Evolutionary conservation across 1,140 invertebrate genomes (phyloP).

Genomic region (Schlechtendalia chinensis): DNA sequence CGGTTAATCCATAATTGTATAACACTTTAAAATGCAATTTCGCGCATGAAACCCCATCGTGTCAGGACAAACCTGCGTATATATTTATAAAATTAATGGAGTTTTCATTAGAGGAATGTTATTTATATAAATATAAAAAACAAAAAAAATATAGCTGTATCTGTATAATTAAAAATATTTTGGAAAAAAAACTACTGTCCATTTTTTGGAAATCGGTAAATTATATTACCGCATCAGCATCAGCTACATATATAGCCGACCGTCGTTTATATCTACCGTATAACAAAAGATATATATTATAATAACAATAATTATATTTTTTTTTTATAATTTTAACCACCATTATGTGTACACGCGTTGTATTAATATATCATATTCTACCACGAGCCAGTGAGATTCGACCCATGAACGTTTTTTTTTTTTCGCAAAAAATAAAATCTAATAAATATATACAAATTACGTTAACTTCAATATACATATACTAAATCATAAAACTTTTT

Average conservation of each 20-base stretch:
- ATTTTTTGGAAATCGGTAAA: slow-evolving; percentile 12
- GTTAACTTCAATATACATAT: too few relatives aligned
- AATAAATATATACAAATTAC: too few relatives aligned
- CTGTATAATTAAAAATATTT: slow-evolving; percentile 19
- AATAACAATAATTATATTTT: not conserved
- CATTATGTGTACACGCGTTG: not conserved
- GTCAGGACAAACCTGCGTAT: not conserved
- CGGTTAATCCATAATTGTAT: slow-evolving; percentile 43
- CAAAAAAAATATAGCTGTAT: not conserved
- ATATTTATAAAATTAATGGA: slow-evolving; percentile 35
- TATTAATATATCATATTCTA: too few relatives aligned
- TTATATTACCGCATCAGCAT: slow-evolving; percentile 1
- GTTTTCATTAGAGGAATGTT: slow-evolving; percentile 31
- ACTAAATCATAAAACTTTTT: too few relatives aligned
- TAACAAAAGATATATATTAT: too few relatives aligned
- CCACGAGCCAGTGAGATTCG: not conserved
- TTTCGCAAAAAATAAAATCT: too few relatives aligned
- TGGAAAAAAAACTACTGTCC: not conserved
- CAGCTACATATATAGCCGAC: too few relatives aligned
- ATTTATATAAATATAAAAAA: not conserved
- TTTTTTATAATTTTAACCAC: not conserved
- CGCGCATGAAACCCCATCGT: slow-evolving; percentile 12
- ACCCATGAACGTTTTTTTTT: not conserved
- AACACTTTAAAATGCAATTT: slow-evolving; percentile 48
- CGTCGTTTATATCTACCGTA: too few relatives aligned